Base-by-base conservation (phyloP, 92 coral and sea anemone genomes). In the Epizoanthus ramosus region DNA sequence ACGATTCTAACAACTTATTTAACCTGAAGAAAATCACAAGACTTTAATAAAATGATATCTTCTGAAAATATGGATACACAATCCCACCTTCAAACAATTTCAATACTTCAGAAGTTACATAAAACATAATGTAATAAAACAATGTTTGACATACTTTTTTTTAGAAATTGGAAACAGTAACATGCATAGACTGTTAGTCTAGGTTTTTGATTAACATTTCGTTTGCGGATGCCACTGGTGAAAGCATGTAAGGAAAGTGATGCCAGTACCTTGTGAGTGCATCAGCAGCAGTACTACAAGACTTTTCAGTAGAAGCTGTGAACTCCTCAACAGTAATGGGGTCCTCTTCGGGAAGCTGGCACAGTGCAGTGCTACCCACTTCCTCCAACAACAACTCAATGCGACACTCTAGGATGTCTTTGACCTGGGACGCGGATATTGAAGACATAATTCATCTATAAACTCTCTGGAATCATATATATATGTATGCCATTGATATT, bases 401-500 rank as follows among this genome's bases (percentile, higher is more conserved):
- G 22, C 99, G 98, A 81, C 99, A 96, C 28, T 93, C 97, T 56
- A 93, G 91, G 71, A 96, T 96, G 84, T 96, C 99, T 68, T 92
- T 92, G 7, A 96, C 91, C 99, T 96, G 25, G 16, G 12, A 17
- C 18, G 24, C 13, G 16, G 25, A 28, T 56, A 63, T 3, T 58
- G 10, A 59, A 63, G 3, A n/a, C 39, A 39, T 25, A 7, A 23
- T 61, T 39, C 17, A 22, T 3, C 53, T 35, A 23, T 28, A 28
- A 28, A 28, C 31, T 2, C 31, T 28, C 31, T 28, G 31, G 31
- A 28, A 28, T 28, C 31, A 28, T 28, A 0, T 28, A 28, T 28
- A 28, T 28, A 28, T 28, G 31, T 28, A 28, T 28, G 31, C 31
- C 31, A 28, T 28, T 28, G 31, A 28, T 28, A 28, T 37, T 37